Conservation (phyloP, 2,113 vertebrate species). For the Oncorhynchus clarkii region DNA sequence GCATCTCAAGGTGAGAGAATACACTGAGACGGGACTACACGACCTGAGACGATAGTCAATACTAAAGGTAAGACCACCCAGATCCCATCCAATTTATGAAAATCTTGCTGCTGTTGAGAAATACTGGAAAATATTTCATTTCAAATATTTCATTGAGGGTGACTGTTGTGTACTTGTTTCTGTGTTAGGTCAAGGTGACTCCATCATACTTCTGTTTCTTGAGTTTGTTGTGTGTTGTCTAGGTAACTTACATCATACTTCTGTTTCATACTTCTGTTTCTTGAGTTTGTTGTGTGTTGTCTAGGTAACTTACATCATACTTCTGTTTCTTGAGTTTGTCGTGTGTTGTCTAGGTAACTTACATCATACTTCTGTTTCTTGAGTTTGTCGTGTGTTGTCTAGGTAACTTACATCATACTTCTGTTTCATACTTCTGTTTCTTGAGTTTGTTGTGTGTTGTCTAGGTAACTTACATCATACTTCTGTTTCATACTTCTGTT, state of each 20-base stretch:
- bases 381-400: neutral
- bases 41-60: neutral
- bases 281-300: slow-evolving; percentile 75
- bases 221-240: slow-evolving; percentile 57
- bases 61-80: neutral
- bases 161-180: neutral
- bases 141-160: too few relatives aligned
- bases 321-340: too few relatives aligned
- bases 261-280: slow-evolving; percentile 91
- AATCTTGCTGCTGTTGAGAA: slow-evolving; percentile 11
- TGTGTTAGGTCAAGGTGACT: slow-evolving; percentile 47
- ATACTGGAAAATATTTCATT: too few relatives aligned
- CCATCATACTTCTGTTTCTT: slow-evolving; percentile 94
- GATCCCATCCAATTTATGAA: neutral
- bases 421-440: slow-evolving; percentile 94
- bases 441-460: slow-evolving; percentile 71
- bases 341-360: too few relatives aligned
- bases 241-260: slow-evolving; percentile 87
- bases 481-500: slow-evolving; percentile 91
- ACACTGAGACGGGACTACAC: neutral
- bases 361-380: too few relatives aligned
- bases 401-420: slow-evolving; percentile 74
- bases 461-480: slow-evolving; percentile 82
- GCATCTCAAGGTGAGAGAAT: neutral
- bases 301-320: slow-evolving; percentile 73